phyloP scores from a whole-genome alignment of 2,113 vertebrate species.

The Ascaphus truei region DNA sequence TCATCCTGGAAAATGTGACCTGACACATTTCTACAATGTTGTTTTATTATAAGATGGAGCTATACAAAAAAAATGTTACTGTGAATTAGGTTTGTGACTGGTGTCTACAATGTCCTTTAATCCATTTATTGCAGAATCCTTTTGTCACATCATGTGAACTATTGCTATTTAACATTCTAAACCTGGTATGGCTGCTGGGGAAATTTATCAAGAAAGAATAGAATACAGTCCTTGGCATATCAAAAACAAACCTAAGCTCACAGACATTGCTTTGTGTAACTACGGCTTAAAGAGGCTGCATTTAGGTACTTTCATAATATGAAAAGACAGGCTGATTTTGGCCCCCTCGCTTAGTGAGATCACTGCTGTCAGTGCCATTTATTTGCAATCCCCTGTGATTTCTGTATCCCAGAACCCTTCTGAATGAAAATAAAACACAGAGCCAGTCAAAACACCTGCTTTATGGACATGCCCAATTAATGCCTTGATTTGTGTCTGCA shows the following conservation, averaged over 20 bases:
- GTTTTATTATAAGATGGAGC: constrained; percentile 25
- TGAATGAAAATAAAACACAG: constrained; percentile 72
- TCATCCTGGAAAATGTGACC: constrained; percentile 34
- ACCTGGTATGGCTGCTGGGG: constrained; percentile 53
- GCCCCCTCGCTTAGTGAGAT: constrained; percentile 59
- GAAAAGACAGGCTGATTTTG: constrained; percentile 68
- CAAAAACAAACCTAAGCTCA: constrained; percentile 39
- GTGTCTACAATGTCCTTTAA: constrained; percentile 43
- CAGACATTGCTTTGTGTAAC: constrained; percentile 51
- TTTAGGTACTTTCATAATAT: constrained; percentile 66
- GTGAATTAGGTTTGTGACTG: constrained; percentile 29
- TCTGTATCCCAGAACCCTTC: constrained; percentile 57
- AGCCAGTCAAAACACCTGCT: constrained; percentile 73
- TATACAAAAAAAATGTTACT: constrained; percentile 35
- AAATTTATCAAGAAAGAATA: constrained; percentile 59
- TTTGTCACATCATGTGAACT: constrained; percentile 59
- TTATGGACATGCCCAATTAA: constrained; percentile 69
- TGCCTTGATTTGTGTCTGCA: constrained; percentile 62
- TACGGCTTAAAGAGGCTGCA: constrained; percentile 43
- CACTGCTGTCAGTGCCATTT: constrained; percentile 67
- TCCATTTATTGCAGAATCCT: constrained; percentile 49
- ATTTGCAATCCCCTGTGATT: constrained; percentile 69
- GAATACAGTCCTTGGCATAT: constrained; percentile 56
- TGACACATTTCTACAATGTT: constrained; percentile 48
- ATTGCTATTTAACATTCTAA: constrained; percentile 64